These are phyloP conservation scores for Tupaia tana DNA, from an alignment of 2,113 vertebrate species.

Conservation along the genomic window DNA sequence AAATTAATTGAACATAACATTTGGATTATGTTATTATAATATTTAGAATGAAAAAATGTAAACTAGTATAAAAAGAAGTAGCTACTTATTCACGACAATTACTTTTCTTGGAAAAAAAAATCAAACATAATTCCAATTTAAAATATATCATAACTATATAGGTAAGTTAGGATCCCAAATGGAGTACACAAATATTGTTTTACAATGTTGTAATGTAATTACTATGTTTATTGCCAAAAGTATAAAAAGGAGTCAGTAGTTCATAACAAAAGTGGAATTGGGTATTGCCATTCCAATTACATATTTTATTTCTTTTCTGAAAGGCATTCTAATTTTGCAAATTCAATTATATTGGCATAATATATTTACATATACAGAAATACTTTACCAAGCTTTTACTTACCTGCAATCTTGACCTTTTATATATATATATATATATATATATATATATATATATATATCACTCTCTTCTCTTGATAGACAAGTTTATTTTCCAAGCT, in stretches of 20 bases:
- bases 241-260: background rate
- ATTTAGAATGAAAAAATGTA: background rate
- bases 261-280: constrained; percentile 36
- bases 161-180: constrained; percentile 49
- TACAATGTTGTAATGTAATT: constrained; percentile 34
- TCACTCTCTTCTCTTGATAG: background rate
- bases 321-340: constrained; percentile 62
- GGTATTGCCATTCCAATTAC: constrained; percentile 57
- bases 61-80: constrained; percentile 35
- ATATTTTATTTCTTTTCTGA: constrained; percentile 65
- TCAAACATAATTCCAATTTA: constrained; percentile 26
- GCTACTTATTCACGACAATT: constrained; percentile 36
- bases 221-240: constrained; percentile 52
- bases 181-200: constrained; percentile 39
- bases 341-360: constrained; percentile 44
- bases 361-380: constrained; percentile 37
- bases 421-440: constrained; percentile 29
- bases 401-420: constrained; percentile 55
- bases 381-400: constrained; percentile 22
- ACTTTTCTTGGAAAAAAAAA: constrained; percentile 27
- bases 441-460: constrained; percentile 28
- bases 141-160: constrained; percentile 50
- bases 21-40: constrained; percentile 8
- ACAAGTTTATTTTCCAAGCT: background rate
- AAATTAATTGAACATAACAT: background rate